Percentiles rank a stretch among this genome's conserved stretches.
Conservation (phyloP, 2,888 invertebrate genomes). For the Ommatoiulus sabulosus region DNA sequence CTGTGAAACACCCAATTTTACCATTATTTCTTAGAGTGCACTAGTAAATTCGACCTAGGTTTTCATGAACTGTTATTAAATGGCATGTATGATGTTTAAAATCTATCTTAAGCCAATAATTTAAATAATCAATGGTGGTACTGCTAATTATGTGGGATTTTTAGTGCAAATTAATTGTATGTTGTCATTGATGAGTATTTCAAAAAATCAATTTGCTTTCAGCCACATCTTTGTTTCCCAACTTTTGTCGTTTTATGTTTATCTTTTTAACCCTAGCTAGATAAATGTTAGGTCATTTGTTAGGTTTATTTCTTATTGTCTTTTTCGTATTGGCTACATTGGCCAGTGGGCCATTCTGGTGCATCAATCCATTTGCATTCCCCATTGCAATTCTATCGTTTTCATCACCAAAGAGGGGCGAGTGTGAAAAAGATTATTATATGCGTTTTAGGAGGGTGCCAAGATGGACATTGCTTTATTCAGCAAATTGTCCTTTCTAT, state of each 20-base stretch:
- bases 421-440: background rate
- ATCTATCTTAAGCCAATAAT: too few relatives aligned
- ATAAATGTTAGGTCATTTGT: background rate
- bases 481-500: background rate
- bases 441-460: background rate
- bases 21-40: too few relatives aligned
- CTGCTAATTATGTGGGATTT: too few relatives aligned
- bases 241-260: background rate
- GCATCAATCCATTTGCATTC: background rate
- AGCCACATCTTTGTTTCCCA: too few relatives aligned
- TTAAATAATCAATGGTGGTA: too few relatives aligned
- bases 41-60: too few relatives aligned
- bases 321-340: background rate
- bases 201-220: too few relatives aligned
- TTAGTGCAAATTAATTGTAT: too few relatives aligned
- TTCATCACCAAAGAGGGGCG: background rate
- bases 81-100: too few relatives aligned
- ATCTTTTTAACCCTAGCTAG: background rate
- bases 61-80: too few relatives aligned
- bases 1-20: too few relatives aligned
- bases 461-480: conserved; percentile 31
- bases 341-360: background rate
- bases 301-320: background rate
- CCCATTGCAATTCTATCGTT: background rate
- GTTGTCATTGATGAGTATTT: too few relatives aligned